phyloP scores from a whole-genome alignment of 2,888 invertebrate genomes.

The Agriopis marginaria region DNA sequence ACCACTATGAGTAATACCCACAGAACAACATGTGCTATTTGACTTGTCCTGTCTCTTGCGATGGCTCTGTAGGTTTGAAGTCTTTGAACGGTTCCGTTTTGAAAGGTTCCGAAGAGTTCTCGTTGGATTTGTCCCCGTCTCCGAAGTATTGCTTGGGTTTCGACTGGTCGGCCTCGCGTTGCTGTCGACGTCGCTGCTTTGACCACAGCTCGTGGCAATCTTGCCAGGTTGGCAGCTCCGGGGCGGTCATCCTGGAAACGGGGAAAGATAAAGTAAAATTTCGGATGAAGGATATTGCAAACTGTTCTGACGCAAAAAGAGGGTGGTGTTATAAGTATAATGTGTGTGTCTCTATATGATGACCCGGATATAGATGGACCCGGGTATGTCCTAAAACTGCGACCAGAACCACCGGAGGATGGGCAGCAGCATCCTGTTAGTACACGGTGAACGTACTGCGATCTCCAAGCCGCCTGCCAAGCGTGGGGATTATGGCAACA shows the following conservation, averaged over 20 bases:
- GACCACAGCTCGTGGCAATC: constrained; percentile 99
- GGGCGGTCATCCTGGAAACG: constrained; percentile 90
- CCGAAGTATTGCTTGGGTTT: constrained; percentile 59
- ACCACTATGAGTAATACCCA: constrained; percentile 42
- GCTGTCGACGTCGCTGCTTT: constrained; percentile 95
- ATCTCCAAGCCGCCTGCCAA: no score
- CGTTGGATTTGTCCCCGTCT: constrained; percentile 53
- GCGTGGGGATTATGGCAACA: no score
- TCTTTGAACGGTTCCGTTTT: constrained; percentile 70
- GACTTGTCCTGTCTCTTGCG: constrained; percentile 72
- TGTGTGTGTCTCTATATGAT: no score
- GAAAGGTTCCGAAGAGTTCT: constrained; percentile 57
- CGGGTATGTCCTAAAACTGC: no score
- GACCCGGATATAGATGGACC: no score
- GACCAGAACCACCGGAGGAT: no score
- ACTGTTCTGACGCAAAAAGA: no score
- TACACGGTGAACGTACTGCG: no score
- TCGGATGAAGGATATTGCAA: no score
- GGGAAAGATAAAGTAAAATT: constrained; percentile 15
- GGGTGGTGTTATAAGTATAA: no score
- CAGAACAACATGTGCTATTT: constrained; percentile 73
- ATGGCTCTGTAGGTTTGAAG: constrained; percentile 67
- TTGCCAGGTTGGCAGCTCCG: constrained; percentile 97
- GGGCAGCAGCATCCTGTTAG: no score
- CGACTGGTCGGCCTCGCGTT: constrained; percentile 90